Conservation (phyloP, 2,888 invertebrate genomes). For the Aethes cnicana region DNA sequence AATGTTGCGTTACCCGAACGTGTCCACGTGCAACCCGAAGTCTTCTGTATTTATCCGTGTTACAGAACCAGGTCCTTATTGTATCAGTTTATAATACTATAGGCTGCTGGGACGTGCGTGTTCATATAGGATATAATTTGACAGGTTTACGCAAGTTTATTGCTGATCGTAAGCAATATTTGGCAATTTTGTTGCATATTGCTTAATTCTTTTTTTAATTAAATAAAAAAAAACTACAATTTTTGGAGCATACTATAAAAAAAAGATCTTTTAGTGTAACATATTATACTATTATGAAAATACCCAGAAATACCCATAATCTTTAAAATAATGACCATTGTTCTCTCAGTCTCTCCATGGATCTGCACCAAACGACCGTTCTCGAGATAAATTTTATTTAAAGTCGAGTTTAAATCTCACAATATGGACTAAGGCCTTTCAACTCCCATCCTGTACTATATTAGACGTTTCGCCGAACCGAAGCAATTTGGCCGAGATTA, state of each 20-base stretch:
- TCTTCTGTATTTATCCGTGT: constrained; percentile 11
- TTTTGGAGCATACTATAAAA: too few species aligned
- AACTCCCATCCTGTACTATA: constrained; percentile 21
- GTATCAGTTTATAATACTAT: constrained; percentile 24
- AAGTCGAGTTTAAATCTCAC: constrained; percentile 18
- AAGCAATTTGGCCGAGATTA: constrained; percentile 38
- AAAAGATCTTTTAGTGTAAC: too few species aligned
- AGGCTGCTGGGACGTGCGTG: constrained; percentile 14
- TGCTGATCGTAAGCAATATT: constrained; percentile 1
- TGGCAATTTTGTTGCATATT: too few species aligned
- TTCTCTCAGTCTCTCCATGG: too few species aligned
- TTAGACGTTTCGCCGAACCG: constrained; percentile 30
- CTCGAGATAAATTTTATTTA: constrained; percentile 17
- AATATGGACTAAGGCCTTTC: constrained; percentile 22
- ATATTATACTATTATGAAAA: too few species aligned
- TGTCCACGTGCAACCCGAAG: neutral
- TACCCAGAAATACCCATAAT: too few species aligned
- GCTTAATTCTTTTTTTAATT: too few species aligned
- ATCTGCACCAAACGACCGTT: neutral
- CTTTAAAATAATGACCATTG: too few species aligned
- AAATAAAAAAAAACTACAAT: too few species aligned
- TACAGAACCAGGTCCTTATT: constrained; percentile 13
- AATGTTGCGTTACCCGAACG: neutral
- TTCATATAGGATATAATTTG: constrained; percentile 17
- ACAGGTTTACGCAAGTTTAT: constrained; percentile 20